Percentiles rank a stretch among this genome's conserved stretches.
phyloP scores from a whole-genome alignment of 2,797 vertebrate genomes.

The Huso huso region DNA sequence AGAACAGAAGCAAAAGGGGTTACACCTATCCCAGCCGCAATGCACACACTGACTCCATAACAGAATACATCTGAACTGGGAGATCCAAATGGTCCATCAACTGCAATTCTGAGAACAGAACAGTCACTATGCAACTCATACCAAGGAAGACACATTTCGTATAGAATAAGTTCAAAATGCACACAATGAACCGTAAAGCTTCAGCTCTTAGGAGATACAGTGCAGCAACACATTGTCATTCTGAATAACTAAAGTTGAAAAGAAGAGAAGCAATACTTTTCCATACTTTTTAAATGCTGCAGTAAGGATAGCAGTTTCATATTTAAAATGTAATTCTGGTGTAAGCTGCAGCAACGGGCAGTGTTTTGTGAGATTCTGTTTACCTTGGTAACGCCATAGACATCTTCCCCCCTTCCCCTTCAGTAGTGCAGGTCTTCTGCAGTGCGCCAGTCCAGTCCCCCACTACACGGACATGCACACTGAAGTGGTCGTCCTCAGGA shows the following conservation, averaged over 20 bases:
- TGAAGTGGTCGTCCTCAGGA: slow-evolving; percentile 61
- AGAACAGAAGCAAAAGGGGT: slow-evolving; percentile 66
- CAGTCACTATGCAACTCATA: too few relatives aligned
- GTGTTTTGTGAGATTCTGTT: neutral
- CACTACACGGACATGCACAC: slow-evolving; percentile 46
- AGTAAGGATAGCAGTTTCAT: too few relatives aligned
- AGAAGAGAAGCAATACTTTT: too few relatives aligned
- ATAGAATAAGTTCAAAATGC: too few relatives aligned
- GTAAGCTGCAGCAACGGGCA: too few relatives aligned
- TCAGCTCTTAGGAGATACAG: too few relatives aligned
- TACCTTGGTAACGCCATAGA: slow-evolving; percentile 53
- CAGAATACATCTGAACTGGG: slow-evolving; percentile 50
- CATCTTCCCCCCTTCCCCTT: slow-evolving; percentile 33
- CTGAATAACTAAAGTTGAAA: too few relatives aligned
- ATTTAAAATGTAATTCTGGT: too few relatives aligned
- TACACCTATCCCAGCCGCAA: slow-evolving; percentile 64
- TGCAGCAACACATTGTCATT: too few relatives aligned
- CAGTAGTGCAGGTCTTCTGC: slow-evolving; percentile 42
- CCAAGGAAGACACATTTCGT: too few relatives aligned
- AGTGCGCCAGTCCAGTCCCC: slow-evolving; percentile 64
- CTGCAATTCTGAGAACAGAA: slow-evolving; percentile 43
- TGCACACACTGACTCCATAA: slow-evolving; percentile 55
- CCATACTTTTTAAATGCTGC: too few relatives aligned
- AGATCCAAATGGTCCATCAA: slow-evolving; percentile 63
- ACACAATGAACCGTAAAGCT: too few relatives aligned